Percentiles rank a stretch among this genome's conserved stretches.
These are phyloP conservation scores for Atethmia centrago DNA, from an alignment of 2,888 invertebrate genomes.

Conservation along the genomic window DNA sequence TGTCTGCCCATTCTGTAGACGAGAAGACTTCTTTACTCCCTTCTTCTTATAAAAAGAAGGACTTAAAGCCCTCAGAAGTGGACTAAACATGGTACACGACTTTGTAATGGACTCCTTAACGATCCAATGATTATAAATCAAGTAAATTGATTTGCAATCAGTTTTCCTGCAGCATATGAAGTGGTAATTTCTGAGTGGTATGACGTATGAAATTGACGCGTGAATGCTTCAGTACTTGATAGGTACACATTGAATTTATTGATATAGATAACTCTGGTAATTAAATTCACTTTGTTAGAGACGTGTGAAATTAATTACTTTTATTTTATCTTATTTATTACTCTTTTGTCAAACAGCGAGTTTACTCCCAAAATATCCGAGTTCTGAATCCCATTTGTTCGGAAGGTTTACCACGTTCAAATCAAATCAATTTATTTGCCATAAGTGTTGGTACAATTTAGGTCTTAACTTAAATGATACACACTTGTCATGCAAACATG, in stretches of 20 bases:
- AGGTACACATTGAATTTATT: conserved; percentile 20
- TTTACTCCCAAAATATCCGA: not conserved
- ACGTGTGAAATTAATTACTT: conserved; percentile 16
- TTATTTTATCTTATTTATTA: not conserved
- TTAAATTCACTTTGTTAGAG: not conserved
- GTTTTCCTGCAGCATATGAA: conserved; percentile 10
- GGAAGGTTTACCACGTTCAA: not conserved
- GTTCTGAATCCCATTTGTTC: not conserved
- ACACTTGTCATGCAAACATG: too few relatives aligned
- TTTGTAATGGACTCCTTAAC: conserved; percentile 1
- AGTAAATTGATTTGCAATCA: conserved; percentile 47
- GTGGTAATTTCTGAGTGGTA: conserved; percentile 21
- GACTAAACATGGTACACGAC: conserved; percentile 28
- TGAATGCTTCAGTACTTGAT: conserved; percentile 8
- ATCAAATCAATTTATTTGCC: too few relatives aligned
- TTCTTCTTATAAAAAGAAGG: conserved; percentile 17
- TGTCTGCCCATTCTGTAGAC: conserved; percentile 97
- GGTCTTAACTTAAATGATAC: too few relatives aligned
- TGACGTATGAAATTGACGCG: conserved; percentile 28
- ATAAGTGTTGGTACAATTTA: too few relatives aligned
- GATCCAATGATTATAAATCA: conserved; percentile 45
- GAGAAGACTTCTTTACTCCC: conserved; percentile 1
- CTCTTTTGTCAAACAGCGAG: not conserved
- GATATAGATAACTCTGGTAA: conserved; percentile 24
- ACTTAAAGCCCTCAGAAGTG: conserved; percentile 27